Conservation (phyloP, 2,797 vertebrate genomes). For the Hydrophis major region DNA sequence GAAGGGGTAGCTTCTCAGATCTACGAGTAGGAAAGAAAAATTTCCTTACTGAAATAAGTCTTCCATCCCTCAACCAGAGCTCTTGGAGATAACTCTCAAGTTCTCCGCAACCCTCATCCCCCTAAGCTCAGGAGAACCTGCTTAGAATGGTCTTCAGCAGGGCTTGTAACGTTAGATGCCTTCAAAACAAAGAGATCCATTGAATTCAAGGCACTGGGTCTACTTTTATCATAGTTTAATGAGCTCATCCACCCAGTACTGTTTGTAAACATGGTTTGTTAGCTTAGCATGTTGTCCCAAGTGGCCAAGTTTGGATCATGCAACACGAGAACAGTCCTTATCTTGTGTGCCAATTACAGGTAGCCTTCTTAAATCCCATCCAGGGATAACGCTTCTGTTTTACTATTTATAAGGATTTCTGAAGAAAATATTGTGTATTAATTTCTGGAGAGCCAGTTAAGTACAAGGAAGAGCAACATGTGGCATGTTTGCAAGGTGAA, state of each 20-base stretch:
- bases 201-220: not conserved
- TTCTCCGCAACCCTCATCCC: not conserved
- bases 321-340: not conserved
- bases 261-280: not conserved
- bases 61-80: not conserved
- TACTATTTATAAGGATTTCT: not conserved
- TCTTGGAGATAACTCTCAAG: too few species aligned
- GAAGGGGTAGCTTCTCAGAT: slow-evolving; percentile 38
- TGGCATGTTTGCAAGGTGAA: not conserved
- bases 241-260: not conserved
- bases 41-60: not conserved
- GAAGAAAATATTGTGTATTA: not conserved
- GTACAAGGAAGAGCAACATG: not conserved
- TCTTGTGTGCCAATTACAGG: not conserved
- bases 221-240: not conserved
- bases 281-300: not conserved
- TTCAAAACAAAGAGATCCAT: not conserved
- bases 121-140: not conserved
- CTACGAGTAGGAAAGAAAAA: slow-evolving; percentile 30
- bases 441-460: not conserved
- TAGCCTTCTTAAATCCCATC: not conserved
- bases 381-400: not conserved
- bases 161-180: not conserved
- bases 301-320: not conserved
- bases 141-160: not conserved